Evolutionary conservation across 30 jellyfish, hydroid and myxozoan species (phyloP), one percentile per base, ranked within the genome.

Genomic region (Aurelia sp.): DNA sequence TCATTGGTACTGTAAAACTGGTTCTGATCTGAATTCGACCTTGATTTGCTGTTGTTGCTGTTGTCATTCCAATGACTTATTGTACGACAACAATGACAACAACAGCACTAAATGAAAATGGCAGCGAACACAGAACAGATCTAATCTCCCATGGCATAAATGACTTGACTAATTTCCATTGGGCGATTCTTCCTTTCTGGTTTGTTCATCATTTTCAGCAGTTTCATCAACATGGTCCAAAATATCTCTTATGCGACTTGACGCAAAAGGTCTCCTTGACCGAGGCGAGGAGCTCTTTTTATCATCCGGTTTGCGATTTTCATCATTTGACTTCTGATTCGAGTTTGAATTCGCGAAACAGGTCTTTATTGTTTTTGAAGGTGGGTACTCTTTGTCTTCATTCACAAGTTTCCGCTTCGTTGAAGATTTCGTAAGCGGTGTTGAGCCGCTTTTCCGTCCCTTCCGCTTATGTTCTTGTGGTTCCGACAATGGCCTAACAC

Each of bases 371-470:
- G 92, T 62, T 61, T 82, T 82, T 1, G 86, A 52, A 4, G 92
- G 92, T 9, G 92, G 92, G 20, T 82, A 66, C 64, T 82, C 92
- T 62, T 82, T 82, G 41, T 82, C 80, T 10, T 82, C 86, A 15
- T 71, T 61, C 13, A 67, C 92, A 55, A 82, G 86, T 41, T 82
- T 82, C 61, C 92, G 35, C 50, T 82, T 82, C 17, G 92, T 53
- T 20, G 92, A 50, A 4, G 92, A 82, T 35, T 64, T 59, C 21
- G 83, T 82, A 7, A 61, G 13, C 52, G 12, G 70, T 12, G 55
- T 0, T 16, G 90, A 18, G 22, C 66, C 72, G 30, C 75, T 44
- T 58, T 63, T 82, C 13, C 52, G 84, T 13, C 50, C 62, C 22
- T 51, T 63, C 41, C 92, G 72, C 52, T 59, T 82, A 5, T 47